A percentile compares a stretch with the other conserved stretches of the same genome.
These are phyloP conservation scores for Tanytarsus gracilentus DNA, from an alignment of 2,888 invertebrate species.

Conservation along the genomic window DNA sequence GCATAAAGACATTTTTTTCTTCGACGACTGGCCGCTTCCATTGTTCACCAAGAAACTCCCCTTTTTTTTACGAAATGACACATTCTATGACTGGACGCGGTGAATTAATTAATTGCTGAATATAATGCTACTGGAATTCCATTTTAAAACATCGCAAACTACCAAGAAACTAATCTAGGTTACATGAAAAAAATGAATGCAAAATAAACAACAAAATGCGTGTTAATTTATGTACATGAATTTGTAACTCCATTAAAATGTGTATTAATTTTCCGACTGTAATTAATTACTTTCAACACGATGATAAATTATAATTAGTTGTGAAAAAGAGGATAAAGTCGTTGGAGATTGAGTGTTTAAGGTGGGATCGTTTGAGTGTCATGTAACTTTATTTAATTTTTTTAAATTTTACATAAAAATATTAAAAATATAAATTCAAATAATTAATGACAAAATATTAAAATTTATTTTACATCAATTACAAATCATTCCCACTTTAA, in stretches of 20 bases:
- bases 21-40: not conserved
- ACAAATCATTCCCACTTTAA: not conserved
- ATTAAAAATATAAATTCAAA: no score
- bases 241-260: constrained; percentile 10
- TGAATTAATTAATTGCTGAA: constrained; percentile 24
- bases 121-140: constrained; percentile 17
- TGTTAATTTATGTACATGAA: constrained; percentile 23
- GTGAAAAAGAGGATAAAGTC: not conserved
- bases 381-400: no score
- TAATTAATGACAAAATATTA: no score
- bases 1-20: no score
- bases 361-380: not conserved
- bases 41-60: constrained; percentile 15
- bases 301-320: constrained; percentile 6
- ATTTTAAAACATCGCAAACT: not conserved
- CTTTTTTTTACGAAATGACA: constrained; percentile 8
- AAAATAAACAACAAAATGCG: constrained; percentile 25
- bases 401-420: no score
- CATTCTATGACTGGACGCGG: not conserved
- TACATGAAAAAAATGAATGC: constrained; percentile 12
- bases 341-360: not conserved
- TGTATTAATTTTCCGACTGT: constrained; percentile 5
- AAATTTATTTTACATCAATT: no score
- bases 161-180: not conserved
- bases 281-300: constrained; percentile 16